Conservation (phyloP, 2,113 vertebrate species). For the Corynorhinus townsendii region DNA sequence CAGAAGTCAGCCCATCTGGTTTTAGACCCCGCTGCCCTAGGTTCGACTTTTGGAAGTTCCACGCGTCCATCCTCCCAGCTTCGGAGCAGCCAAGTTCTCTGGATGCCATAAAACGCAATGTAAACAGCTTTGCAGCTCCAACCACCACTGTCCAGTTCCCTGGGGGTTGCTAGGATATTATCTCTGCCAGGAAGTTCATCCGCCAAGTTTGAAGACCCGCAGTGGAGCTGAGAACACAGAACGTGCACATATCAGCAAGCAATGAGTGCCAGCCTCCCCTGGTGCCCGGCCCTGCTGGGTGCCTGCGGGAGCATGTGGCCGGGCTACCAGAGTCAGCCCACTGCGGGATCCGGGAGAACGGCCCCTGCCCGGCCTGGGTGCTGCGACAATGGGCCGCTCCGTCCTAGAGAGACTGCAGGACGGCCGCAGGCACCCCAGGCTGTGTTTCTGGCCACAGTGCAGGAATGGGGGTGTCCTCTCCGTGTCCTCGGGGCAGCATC, state of each 20-base stretch:
- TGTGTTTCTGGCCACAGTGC: not conserved
- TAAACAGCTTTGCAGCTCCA: conserved; percentile 74
- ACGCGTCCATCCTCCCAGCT: conserved; percentile 37
- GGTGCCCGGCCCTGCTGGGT: not conserved
- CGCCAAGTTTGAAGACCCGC: conserved; percentile 58
- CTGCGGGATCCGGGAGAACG: rapidly evolving
- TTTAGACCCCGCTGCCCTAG: not conserved
- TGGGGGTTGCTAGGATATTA: conserved; percentile 77
- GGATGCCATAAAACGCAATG: conserved; percentile 55
- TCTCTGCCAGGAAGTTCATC: conserved; percentile 68
- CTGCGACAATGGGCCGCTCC: not conserved
- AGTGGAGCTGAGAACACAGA: conserved; percentile 6
- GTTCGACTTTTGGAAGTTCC: conserved; percentile 62
- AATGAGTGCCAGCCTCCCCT: not conserved
- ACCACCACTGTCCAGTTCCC: conserved; percentile 38
- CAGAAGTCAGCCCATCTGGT: not conserved
- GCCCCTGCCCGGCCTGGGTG: not conserved
- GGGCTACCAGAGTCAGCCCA: too few relatives aligned
- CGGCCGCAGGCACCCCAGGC: rapidly evolving
- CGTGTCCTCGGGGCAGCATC: rapidly evolving
- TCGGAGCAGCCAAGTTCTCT: conserved; percentile 50
- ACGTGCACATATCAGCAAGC: conserved; percentile 35
- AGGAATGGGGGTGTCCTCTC: not conserved
- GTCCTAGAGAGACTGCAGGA: not conserved
- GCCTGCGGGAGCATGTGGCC: rapidly evolving